A percentile compares a stretch with the other conserved stretches of the same genome.
These are phyloP conservation scores for Ceyx cyanopectus DNA, from an alignment of 2,113 vertebrate species.

Conservation along the genomic window DNA sequence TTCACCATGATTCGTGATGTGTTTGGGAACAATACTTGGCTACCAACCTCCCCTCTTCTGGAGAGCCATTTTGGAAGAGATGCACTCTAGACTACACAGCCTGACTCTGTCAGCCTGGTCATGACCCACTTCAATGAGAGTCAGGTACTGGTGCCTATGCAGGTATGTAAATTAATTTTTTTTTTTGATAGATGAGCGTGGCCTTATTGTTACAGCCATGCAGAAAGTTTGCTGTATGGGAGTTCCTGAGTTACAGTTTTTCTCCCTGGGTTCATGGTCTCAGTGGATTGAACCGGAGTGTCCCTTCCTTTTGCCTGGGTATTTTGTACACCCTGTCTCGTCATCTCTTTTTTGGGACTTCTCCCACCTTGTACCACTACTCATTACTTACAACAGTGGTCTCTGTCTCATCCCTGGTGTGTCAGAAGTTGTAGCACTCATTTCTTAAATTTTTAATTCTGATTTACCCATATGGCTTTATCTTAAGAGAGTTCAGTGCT, in stretches of 20 bases:
- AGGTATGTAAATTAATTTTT: neutral
- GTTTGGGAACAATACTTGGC: neutral
- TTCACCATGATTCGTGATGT: fast-evolving
- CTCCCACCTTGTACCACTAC: neutral
- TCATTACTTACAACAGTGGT: neutral
- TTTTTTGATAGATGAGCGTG: neutral
- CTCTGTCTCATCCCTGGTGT: neutral
- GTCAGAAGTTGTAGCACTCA: neutral
- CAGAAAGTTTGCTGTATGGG: neutral
- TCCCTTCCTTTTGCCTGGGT: fast-evolving
- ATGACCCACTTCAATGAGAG: neutral
- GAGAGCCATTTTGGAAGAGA: neutral
- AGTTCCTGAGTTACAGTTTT: neutral
- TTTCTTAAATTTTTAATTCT: neutral
- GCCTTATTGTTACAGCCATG: neutral
- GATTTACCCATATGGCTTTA: neutral
- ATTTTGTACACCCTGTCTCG: neutral
- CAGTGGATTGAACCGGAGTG: neutral
- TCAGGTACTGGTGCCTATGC: neutral
- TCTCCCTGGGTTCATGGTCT: fast-evolving
- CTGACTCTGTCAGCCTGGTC: neutral
- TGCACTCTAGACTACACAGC: neutral
- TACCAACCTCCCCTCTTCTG: neutral
- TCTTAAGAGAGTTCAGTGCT: neutral
- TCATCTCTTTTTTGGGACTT: neutral